Conservation (phyloP, 2,113 vertebrate species). For the Megalops atlanticus region DNA sequence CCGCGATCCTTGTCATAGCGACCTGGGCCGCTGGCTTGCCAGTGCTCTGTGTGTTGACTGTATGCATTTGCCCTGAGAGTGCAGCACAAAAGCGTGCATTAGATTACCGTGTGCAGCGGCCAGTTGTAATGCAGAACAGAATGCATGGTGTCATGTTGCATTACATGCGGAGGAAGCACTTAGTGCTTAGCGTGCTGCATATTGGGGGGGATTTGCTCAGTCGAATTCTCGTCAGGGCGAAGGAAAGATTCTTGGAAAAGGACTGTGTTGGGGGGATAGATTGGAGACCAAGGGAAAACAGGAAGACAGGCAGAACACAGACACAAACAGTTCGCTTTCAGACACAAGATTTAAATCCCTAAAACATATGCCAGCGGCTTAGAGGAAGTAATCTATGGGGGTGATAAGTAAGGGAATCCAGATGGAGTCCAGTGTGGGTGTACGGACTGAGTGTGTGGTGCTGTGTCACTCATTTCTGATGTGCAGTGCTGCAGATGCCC, state of each 20-base stretch:
- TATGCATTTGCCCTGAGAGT: background rate
- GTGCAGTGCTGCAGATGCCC: background rate
- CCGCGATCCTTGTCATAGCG: too few relatives aligned
- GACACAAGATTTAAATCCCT: background rate
- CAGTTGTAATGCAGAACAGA: background rate
- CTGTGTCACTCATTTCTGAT: background rate
- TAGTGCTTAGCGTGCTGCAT: background rate
- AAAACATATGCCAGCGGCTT: background rate
- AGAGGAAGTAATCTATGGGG: background rate
- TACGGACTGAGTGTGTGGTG: background rate
- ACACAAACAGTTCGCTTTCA: background rate
- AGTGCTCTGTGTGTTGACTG: too few relatives aligned
- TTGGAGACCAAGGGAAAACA: background rate
- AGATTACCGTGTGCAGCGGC: background rate
- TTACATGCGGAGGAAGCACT: background rate
- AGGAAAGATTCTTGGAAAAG: background rate
- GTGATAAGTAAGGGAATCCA: conserved; percentile 4
- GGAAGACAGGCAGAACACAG: background rate
- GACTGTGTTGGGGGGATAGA: background rate
- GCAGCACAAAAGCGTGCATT: background rate
- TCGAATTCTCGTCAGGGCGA: background rate
- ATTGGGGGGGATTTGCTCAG: background rate
- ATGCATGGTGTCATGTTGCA: background rate
- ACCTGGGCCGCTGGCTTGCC: too few relatives aligned
- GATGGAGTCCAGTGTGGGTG: background rate